These are phyloP conservation scores for Palloptera scutellata DNA, from an alignment of 2,888 invertebrate species.

Conservation along the genomic window DNA sequence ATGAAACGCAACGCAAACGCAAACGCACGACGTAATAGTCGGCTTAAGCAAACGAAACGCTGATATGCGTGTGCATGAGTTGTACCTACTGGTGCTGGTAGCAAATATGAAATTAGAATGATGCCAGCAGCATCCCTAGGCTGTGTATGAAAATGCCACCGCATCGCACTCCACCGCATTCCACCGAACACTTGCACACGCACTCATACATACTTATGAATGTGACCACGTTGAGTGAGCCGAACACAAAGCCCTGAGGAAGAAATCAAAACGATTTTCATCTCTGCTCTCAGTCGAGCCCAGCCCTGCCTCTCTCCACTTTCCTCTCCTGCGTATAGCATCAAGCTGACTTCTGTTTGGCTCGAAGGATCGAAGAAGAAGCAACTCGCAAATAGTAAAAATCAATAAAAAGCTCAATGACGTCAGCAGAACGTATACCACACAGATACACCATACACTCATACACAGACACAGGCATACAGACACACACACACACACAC, in stretches of 20 bases:
- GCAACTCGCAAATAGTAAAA: conserved; percentile 40
- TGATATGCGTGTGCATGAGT: too few relatives aligned
- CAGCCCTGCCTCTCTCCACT: too few relatives aligned
- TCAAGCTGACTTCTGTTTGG: conserved; percentile 43
- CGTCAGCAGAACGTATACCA: conserved; percentile 51
- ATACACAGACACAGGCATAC: conserved; percentile 15
- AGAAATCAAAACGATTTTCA: too few relatives aligned
- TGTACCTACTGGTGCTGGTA: too few relatives aligned
- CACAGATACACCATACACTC: conserved; percentile 18
- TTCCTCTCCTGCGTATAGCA: background rate
- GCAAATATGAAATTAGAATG: too few relatives aligned
- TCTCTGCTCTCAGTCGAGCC: too few relatives aligned
- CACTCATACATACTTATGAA: background rate
- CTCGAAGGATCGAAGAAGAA: conserved; percentile 9
- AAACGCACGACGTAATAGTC: background rate
- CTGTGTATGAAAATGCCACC: background rate
- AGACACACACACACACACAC: conserved; percentile 28
- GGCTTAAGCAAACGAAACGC: background rate
- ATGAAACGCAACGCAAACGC: too few relatives aligned
- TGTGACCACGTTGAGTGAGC: too few relatives aligned
- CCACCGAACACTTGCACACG: background rate
- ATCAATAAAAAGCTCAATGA: conserved; percentile 62
- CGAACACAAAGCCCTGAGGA: too few relatives aligned
- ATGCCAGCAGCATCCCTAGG: background rate
- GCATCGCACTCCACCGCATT: too few relatives aligned